Percentiles rank a stretch among this genome's conserved stretches.
phyloP scores from a whole-genome alignment of 2,888 invertebrate genomes.

The Diarsia brunnea region DNA sequence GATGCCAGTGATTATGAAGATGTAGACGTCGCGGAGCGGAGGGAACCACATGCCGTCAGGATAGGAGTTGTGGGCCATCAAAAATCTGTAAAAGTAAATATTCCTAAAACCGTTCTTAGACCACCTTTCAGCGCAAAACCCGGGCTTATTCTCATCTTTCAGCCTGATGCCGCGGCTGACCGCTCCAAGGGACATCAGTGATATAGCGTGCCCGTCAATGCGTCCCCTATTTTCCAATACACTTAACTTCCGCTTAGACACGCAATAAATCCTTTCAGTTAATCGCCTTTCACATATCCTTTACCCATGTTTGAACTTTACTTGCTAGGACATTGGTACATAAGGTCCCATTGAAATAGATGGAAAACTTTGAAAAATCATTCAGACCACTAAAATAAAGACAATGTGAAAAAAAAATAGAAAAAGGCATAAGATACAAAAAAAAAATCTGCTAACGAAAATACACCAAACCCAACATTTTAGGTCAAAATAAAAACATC shows the following conservation, averaged over 20 bases:
- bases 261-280: conserved; percentile 34
- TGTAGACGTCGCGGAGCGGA: too few species aligned
- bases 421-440: too few species aligned
- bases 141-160: not conserved
- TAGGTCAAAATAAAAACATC: too few species aligned
- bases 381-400: too few species aligned
- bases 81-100: too few species aligned
- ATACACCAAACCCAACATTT: too few species aligned
- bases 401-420: too few species aligned
- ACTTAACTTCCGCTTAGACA: conserved; percentile 21
- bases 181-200: conserved; percentile 22
- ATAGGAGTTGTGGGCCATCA: not conserved
- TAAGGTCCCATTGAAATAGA: too few species aligned
- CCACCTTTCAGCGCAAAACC: not conserved
- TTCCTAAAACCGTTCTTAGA: not conserved
- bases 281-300: conserved; percentile 28
- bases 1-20: not conserved
- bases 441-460: too few species aligned
- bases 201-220: conserved; percentile 8
- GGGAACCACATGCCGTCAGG: not conserved
- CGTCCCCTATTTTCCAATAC: conserved; percentile 49
- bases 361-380: too few species aligned
- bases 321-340: not conserved
- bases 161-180: not conserved
- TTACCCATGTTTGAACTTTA: conserved; percentile 23